Evolutionary conservation across 2,888 invertebrate genomes (phyloP), one percentile per base, ranked within the genome.

Genomic region (Altica lythri): DNA sequence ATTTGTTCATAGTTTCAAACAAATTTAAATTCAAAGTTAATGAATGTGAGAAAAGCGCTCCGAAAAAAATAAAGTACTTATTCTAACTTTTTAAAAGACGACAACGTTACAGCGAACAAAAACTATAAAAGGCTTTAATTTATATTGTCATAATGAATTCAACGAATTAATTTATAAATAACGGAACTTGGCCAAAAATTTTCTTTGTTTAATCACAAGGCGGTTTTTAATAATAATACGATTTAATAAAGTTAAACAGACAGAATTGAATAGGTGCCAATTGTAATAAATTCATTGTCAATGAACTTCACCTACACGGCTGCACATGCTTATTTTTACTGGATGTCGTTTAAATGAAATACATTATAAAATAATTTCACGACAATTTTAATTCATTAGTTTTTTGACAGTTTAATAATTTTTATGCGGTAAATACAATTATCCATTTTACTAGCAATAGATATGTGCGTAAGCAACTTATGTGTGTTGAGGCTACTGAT

Each of bases 271-370:
- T 14, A 16, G 14, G 2, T 34, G 34, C 34, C 34, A 34, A 34
- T 34, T 32, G 12, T 32, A 32, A 32, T 32, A 32, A 13, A 32
- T 13, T 32, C 13, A 32, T 32, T 34, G 34, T 34, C 34, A 34
- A 34, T 34, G 34, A 34, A 34, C 34, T 34, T 34, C 34, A 34
- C 34, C 34, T 34, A 34, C 34, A 6, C 34, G 16, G 12, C 12
- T 16, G 16, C 34, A 14, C 34, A 34, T 34, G 34, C n/a, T n/a
- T n/a, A n/a, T n/a, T n/a, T n/a, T n/a, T n/a, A n/a, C n/a, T n/a
- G n/a, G n/a, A n/a, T n/a, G n/a, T n/a, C n/a, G n/a, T n/a, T n/a
- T n/a, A n/a, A n/a, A n/a, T n/a, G n/a, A n/a, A n/a, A n/a, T n/a
- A n/a, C n/a, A n/a, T n/a, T n/a, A n/a, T n/a, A n/a, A n/a, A n/a